A percentile compares a stretch with the other conserved stretches of the same genome.
phyloP scores from a whole-genome alignment of 35 echinoderm and acorn worm genomes.

The Strongylocentrotus purpuratus region DNA sequence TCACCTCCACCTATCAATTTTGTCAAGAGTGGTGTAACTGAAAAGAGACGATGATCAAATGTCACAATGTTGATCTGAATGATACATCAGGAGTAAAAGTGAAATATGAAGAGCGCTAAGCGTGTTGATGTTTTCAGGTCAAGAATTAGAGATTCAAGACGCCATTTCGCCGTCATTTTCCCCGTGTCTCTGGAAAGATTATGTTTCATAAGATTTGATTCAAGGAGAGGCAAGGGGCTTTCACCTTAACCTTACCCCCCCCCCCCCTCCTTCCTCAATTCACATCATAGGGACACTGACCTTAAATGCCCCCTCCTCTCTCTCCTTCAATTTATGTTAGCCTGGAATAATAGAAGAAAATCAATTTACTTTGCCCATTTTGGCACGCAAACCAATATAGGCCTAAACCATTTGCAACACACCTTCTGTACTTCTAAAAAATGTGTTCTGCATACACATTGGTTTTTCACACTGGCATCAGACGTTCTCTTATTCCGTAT shows the following conservation, averaged over 20 bases:
- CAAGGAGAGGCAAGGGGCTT: not conserved
- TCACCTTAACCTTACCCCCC: not conserved
- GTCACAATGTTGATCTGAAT: not conserved
- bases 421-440: not conserved
- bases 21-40: not conserved
- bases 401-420: not conserved
- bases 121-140: not conserved
- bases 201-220: not conserved
- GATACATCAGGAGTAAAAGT: not conserved
- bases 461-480: too few relatives aligned
- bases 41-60: not conserved
- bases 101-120: not conserved
- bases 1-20: not conserved
- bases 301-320: not conserved
- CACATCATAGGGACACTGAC: not conserved
- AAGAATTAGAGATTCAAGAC: not conserved
- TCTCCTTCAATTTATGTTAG: not conserved
- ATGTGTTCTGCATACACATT: too few relatives aligned
- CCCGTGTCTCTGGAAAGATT: not conserved
- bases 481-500: too few relatives aligned
- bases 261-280: not conserved
- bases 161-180: not conserved
- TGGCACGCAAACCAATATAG: not conserved
- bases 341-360: not conserved
- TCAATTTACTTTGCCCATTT: not conserved